Evolutionary conservation across 2,113 vertebrate species (phyloP), one percentile per base, ranked within the genome.

Genomic region (Melanocharis versteri): DNA sequence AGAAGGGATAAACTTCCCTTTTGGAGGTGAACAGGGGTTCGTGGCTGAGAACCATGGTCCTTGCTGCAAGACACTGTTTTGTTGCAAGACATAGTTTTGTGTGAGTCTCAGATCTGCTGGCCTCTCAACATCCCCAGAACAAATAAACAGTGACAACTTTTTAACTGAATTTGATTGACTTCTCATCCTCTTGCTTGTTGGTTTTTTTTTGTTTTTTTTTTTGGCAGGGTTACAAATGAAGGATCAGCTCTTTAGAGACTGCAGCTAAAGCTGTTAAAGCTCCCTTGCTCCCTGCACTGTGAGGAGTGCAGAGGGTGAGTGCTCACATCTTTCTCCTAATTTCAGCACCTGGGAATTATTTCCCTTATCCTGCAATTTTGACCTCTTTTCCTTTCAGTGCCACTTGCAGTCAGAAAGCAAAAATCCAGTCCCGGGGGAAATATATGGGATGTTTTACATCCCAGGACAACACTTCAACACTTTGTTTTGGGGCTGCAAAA

Each of bases 401-500:
- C 22, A 40, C 61, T 83, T 85, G 62, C 90, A 83, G 65, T 91
- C 13, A 4, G 62, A 94, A 92, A 77, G 39, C 26, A 92, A 82
- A 84, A 89, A 77, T 76, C 79, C 57, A 72, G 57, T 91, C 89
- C 87, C 3, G 0, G 27, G 66, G 66, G 69, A 84, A 84, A 94
- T 40, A 93, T 42, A 72, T 2, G 27, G 47, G 68, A 93, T 92
- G 89, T 93, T 95, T 94, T 94, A 94, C 90, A 95, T 83, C 83
- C 30, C 71, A 88, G 72, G 37, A 96, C 84, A 94, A 87, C 66
- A 94, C 87, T 97, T 69, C 80, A 90, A 42, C 58, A 80, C 92
- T 93, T 96, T 92, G 82, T 88, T 89, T 96, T 31, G 44, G 45
- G 70, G 26, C 50, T 93, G 82, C 83, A 90, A 96, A 93, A 88